phyloP scores from a whole-genome alignment of 2,113 vertebrate species.

The Malaclemys terrapin region DNA sequence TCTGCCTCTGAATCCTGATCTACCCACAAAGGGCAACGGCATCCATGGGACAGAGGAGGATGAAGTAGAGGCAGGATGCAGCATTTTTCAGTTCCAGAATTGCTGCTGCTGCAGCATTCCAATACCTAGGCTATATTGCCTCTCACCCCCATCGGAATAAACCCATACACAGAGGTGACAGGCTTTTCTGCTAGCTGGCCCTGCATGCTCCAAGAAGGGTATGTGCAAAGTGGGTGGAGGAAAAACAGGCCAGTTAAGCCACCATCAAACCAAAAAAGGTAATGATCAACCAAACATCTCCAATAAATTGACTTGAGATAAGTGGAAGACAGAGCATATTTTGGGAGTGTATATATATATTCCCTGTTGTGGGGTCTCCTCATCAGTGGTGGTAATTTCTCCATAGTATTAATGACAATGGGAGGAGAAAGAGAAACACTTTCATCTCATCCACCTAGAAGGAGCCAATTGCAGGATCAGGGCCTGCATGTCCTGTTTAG shows the following conservation, averaged over 20 bases:
- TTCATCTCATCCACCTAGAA: neutral
- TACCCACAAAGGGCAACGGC: neutral
- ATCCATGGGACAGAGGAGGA: neutral
- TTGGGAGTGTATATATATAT: neutral
- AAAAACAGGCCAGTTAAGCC: neutral
- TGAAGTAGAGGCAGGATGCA: neutral
- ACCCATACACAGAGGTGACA: neutral
- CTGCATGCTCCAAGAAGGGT: rapidly evolving
- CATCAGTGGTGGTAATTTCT: neutral
- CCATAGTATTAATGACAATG: neutral
- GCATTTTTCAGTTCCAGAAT: neutral
- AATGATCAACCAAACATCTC: neutral
- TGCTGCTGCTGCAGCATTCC: neutral
- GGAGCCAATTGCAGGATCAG: neutral
- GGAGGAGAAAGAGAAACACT: neutral
- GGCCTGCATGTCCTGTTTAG: neutral
- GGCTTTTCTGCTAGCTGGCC: neutral
- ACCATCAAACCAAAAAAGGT: neutral
- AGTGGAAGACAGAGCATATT: neutral
- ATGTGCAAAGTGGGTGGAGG: neutral
- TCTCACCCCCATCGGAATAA: neutral
- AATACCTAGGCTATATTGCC: neutral
- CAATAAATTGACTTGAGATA: neutral
- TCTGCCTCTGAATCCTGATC: neutral
- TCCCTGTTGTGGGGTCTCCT: neutral